Evolutionary conservation across 64 coral and sea anemone species (phyloP).

Genomic region (Catalaphyllia jardinei): DNA sequence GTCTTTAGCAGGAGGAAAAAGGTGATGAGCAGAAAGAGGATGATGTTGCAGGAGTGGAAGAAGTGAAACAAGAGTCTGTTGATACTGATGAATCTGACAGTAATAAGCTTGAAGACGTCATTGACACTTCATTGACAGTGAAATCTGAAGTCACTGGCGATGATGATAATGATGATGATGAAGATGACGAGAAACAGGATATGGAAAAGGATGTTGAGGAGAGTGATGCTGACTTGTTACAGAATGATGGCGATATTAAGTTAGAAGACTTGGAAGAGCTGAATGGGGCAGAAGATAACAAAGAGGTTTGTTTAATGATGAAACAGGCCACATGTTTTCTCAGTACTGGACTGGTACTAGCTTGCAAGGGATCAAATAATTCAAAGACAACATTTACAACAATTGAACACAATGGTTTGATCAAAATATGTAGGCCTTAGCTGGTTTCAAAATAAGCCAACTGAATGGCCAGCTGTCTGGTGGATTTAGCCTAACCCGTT

Average conservation of each 20-base stretch:
- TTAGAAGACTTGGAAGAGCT: slow-evolving; percentile 53
- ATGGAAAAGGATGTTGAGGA: neutral
- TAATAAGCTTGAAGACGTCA: slow-evolving; percentile 22
- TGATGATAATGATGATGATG: neutral
- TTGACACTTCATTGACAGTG: neutral
- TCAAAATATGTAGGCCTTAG: no score
- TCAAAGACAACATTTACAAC: no score
- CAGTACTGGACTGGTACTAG: no score
- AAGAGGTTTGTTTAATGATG: neutral
- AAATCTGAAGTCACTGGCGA: slow-evolving; percentile 24
- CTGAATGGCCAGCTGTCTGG: no score
- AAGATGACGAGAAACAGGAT: slow-evolving; percentile 24
- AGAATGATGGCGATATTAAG: slow-evolving; percentile 40
- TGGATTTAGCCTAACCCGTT: no score
- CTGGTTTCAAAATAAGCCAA: no score
- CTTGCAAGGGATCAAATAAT: no score
- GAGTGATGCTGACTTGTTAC: slow-evolving; percentile 38
- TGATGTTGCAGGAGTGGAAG: neutral
- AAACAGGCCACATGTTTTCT: neutral
- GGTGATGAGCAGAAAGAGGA: neutral
- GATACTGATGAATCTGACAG: slow-evolving; percentile 21
- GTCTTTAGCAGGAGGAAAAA: neutral
- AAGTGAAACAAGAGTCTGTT: neutral
- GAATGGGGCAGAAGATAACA: neutral
- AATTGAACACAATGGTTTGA: no score